Percentiles rank a stretch among this genome's conserved stretches.
Conservation (phyloP, 2,113 vertebrate species). For the Trogon melanurus region DNA sequence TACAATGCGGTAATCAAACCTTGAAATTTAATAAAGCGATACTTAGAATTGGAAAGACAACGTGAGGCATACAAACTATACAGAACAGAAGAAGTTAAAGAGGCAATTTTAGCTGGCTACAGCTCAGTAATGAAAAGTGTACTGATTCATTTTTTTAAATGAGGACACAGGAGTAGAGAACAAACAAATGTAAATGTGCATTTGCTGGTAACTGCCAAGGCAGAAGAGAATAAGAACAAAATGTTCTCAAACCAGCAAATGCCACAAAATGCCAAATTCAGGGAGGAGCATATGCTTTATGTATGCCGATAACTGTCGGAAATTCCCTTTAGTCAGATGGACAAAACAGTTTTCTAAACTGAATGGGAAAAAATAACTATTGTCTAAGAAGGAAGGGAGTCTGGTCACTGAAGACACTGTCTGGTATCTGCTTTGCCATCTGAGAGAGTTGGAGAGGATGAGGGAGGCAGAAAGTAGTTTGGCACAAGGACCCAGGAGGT, state of each 20-base stretch:
- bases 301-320: neutral
- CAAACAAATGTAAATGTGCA: neutral
- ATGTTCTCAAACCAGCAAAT: neutral
- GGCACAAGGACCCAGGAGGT: neutral
- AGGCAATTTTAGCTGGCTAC: neutral
- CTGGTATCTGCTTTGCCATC: neutral
- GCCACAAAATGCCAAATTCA: neutral
- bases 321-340: neutral
- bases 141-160: neutral
- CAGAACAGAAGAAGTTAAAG: neutral
- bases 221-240: neutral
- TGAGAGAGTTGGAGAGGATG: neutral
- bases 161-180: neutral
- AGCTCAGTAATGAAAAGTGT: neutral
- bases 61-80: neutral
- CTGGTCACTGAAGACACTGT: neutral
- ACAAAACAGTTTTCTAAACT: neutral
- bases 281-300: neutral
- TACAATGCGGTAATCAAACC: neutral
- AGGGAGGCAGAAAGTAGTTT: neutral
- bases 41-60: neutral
- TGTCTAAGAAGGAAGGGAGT: neutral
- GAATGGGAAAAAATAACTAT: neutral
- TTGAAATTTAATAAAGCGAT: neutral
- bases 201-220: neutral